Evolutionary conservation across 2,797 vertebrate species (phyloP).

Genomic region (Hozukius guyotensis): DNA sequence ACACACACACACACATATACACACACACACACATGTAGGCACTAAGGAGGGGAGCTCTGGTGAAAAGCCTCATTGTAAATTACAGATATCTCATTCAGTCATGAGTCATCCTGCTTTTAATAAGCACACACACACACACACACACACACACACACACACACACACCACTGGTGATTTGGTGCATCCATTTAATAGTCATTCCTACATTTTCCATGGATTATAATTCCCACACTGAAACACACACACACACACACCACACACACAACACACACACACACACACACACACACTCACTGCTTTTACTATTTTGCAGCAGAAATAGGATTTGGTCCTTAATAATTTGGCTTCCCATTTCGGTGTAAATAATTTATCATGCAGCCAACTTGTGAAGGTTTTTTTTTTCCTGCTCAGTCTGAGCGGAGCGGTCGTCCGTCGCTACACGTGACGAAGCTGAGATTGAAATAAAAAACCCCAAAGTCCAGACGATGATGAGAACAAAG

Average conservation of each 20-base stretch:
- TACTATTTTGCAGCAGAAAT: slow-evolving; percentile 29
- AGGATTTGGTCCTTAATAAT: slow-evolving; percentile 21
- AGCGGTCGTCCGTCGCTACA: neutral
- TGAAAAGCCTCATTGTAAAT: slow-evolving; percentile 45
- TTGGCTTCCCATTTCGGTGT: neutral
- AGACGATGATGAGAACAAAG: neutral
- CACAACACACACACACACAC: neutral
- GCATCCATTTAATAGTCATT: slow-evolving; percentile 20
- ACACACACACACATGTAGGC: neutral
- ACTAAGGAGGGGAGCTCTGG: slow-evolving; percentile 13
- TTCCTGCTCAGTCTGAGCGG: neutral
- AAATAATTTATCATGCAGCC: slow-evolving; percentile 8
- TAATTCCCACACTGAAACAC: neutral
- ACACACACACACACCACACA: neutral
- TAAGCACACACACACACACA: neutral
- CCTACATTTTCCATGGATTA: slow-evolving; percentile 26
- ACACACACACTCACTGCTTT: neutral
- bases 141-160: neutral
- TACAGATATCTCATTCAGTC: slow-evolving; percentile 50
- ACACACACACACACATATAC: slow-evolving; percentile 18
- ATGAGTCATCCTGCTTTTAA: slow-evolving; percentile 43
- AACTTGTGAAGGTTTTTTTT: slow-evolving; percentile 6
- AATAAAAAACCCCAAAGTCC: neutral
- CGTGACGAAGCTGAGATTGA: neutral
- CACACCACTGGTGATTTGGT: slow-evolving; percentile 29